Base-by-base conservation (phyloP, 2,888 invertebrate species). In the Pterostichus niger region DNA sequence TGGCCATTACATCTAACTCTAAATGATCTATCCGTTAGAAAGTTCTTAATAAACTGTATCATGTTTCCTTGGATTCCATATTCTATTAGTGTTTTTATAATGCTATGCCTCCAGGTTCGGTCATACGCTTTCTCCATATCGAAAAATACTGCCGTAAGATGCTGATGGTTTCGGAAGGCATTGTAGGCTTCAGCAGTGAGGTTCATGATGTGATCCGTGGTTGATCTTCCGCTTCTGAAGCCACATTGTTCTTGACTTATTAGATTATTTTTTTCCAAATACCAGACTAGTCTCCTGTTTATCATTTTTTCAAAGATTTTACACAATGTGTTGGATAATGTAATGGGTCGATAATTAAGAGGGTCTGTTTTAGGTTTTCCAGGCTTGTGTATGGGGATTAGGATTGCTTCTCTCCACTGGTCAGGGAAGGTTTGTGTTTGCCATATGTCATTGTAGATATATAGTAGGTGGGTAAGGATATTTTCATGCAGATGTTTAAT, bases 51-150 rank as follows among this genome's bases (percentile, higher is more conserved):
- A 52, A 49, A 77, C 33, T 52, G 15, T 6, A 54, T n/a, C 40
- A 83, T 83, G 52, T 83, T 64, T n/a, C 83, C 77, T 40, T 83
- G 52, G 24, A 83, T 77, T 52, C 73, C 73, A n/a, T 77, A 15
- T 52, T 61, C 13, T n/a, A n/a, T 24, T 13, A 83, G n/a, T 17
- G 10, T 49, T 46, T 82, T 59, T 5, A 82, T 7, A 6, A 82
- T 76, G 31, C 44, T 44, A 15, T 82, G 33, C 17, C 59, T 17
- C 82, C 82, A 82, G 31, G 82, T 56, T 40, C 56, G 40, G 17
- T 40, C 56, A 17, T 56, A 56, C 7, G 71, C 46, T 15, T 71
- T 71, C 40, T 71, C 44, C 7, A 71, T 40, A 11, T 71, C 71
- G 46, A 71, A 71, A 13, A 71, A 13, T 5, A 71, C 71, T 46